phyloP scores from a whole-genome alignment of 2,797 vertebrate genomes.

The Alfaro cultratus region DNA sequence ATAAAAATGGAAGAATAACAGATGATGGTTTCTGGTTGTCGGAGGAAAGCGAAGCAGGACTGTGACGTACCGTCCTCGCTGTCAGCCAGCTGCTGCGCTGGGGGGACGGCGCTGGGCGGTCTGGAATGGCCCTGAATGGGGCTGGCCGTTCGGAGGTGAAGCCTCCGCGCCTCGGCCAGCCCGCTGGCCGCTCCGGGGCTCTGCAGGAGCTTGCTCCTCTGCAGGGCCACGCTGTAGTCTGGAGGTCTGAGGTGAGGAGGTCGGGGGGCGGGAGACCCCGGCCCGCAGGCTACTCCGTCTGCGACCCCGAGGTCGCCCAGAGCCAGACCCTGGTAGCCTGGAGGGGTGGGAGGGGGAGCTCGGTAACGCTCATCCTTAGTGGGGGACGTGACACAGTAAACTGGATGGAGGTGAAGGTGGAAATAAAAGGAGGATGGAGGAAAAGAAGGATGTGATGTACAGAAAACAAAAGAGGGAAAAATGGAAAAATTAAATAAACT shows the following conservation, averaged over 20 bases:
- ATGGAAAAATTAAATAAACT: conserved; percentile 80
- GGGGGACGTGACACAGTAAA: conserved; percentile 98
- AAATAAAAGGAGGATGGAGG: conserved; percentile 52
- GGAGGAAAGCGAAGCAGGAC: no score
- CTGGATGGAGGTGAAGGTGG: conserved; percentile 84
- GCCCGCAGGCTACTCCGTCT: conserved; percentile 75
- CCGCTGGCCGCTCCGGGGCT: conserved; percentile 81
- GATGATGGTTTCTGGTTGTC: no score
- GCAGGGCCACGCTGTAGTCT: conserved; percentile 96
- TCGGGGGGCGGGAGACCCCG: conserved; percentile 79
- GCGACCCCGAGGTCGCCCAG: conserved; percentile 86
- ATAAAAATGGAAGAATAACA: no score
- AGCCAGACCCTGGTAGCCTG: conserved; percentile 96
- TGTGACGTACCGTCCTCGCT: conserved; percentile 90
- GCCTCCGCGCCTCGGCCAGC: conserved; percentile 81
- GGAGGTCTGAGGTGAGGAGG: conserved; percentile 92
- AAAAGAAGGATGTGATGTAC: conserved; percentile 61
- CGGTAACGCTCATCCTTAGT: conserved; percentile 95
- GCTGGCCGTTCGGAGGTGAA: conserved; percentile 56
- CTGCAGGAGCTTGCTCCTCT: conserved; percentile 93
- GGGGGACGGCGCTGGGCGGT: conserved; percentile 78
- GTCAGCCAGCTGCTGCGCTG: conserved; percentile 75
- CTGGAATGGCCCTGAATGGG: conserved; percentile 46
- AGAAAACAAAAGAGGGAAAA: conserved; percentile 66
- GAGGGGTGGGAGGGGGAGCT: conserved; percentile 95